Base-by-base conservation (phyloP, 2,888 invertebrate species). In the Ischnus inquisitorius region DNA sequence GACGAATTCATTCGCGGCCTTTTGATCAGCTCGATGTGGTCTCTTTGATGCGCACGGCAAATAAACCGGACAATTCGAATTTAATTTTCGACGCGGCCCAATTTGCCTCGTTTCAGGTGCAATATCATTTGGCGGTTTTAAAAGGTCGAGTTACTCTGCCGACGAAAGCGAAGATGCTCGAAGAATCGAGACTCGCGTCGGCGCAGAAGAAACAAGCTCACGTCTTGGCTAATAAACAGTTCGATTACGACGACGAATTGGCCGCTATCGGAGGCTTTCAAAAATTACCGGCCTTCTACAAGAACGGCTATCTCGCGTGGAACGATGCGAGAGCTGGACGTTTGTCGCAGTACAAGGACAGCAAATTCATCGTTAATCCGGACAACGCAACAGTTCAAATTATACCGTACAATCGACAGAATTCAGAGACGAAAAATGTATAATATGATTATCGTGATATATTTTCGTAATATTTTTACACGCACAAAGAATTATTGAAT, bases 131-230 rank as follows among this genome's bases (percentile, higher is more conserved):
- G 62, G 94, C 95, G 1, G 90, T 95, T 19, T 94, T 97, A 4
- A 95, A 95, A 22, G 96, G 95, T 0, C 94, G 94, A 39, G 94
- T 95, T 87, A 87, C 91, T 54, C 92, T 97, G 43, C 97, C 97
- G 0, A 90, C 95, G 0, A 95, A 94, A 82, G 95, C 95, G 8
- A 94, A 94, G 69, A 97, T 97, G 97, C 89, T 95, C 83, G 93
- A 92, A 82, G 94, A 95, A 48, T 94, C 95, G 4, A 94, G 95
- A 43, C 91, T 94, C 25, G 96, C 96, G 48, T 94, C 83, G 5
- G 48, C 91, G 1, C 88, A 87, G 1, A 92, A 94, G 62, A 87
- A 88, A n/a, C 90, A 94, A 86, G 94, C 94, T 1, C 95, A 95
- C 84, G 89, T 89, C 14, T 87, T 95, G 82, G 93, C 89, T 1